Evolutionary conservation across 2,888 invertebrate species (phyloP).

Genomic region (Pediacus dermestoides): DNA sequence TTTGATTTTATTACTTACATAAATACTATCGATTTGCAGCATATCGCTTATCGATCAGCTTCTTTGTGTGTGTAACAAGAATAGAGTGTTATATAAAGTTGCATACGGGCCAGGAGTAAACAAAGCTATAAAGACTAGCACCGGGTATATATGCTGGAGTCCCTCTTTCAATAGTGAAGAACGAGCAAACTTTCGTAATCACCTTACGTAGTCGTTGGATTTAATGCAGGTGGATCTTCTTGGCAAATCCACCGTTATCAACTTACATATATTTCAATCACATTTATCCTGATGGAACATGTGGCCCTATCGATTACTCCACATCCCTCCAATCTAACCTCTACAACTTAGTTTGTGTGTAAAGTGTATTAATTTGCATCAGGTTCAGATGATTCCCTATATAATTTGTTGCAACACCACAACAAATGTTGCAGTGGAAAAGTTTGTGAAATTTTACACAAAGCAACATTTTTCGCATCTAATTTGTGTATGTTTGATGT

Average conservation of each 20-base stretch:
- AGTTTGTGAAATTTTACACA: no score
- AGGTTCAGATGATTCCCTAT: no score
- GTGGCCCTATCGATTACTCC: no score
- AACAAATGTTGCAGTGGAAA: no score
- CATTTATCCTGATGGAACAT: slow-evolving; percentile 17
- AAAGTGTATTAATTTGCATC: no score
- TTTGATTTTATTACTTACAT: slow-evolving; percentile 13
- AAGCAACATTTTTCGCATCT: no score
- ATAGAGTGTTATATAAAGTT: slow-evolving; percentile 42
- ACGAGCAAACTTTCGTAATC: slow-evolving; percentile 47
- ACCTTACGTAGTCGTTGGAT: slow-evolving; percentile 38
- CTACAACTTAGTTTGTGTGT: no score
- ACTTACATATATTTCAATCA: slow-evolving; percentile 31
- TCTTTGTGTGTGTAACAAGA: slow-evolving; percentile 25
- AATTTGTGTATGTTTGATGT: no score
- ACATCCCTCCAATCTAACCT: no score
- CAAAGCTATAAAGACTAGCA: slow-evolving; percentile 49
- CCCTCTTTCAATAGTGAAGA: slow-evolving; percentile 42
- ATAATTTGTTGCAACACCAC: no score
- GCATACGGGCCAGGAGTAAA: slow-evolving; percentile 44
- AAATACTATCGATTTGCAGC: slow-evolving; percentile 22
- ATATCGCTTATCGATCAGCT: slow-evolving; percentile 20
- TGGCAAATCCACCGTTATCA: slow-evolving; percentile 32
- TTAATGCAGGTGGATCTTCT: slow-evolving; percentile 40
- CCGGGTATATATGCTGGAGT: slow-evolving; percentile 27